phyloP scores from a whole-genome alignment of 2,888 invertebrate genomes.

The Xanthostigma xanthostigma region DNA sequence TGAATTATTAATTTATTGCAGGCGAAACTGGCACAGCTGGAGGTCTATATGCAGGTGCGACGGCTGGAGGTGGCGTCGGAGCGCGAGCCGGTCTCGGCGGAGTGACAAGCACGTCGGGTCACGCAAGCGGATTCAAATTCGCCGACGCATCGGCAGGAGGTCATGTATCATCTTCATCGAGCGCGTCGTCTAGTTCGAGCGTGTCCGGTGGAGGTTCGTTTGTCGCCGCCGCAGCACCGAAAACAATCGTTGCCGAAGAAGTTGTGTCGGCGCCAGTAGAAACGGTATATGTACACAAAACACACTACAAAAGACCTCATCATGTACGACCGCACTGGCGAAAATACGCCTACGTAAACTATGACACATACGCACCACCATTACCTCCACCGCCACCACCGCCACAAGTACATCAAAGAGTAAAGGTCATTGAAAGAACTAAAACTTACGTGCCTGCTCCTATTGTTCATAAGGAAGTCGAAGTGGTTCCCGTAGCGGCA shows the following conservation, averaged over 20 bases:
- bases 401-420: no score
- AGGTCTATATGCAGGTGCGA: slow-evolving; percentile 42
- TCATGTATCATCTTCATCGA: not conserved
- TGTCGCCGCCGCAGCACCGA: not conserved
- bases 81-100: slow-evolving; percentile 38
- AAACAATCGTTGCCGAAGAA: not conserved
- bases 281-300: not conserved
- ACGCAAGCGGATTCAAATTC: slow-evolving; percentile 18
- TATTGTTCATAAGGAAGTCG: slow-evolving; percentile 14
- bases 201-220: not conserved
- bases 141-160: slow-evolving; percentile 16
- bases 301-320: no score
- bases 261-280: not conserved
- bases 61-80: slow-evolving; percentile 37
- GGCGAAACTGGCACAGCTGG: slow-evolving; percentile 25
- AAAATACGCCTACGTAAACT: no score
- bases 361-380: no score
- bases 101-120: slow-evolving; percentile 24
- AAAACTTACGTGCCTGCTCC: slow-evolving; percentile 7
- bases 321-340: no score
- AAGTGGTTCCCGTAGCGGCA: slow-evolving; percentile 7
- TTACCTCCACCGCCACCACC: no score
- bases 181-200: not conserved
- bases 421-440: no score
- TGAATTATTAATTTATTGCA: slow-evolving; percentile 4